Percentiles rank a stretch among this genome's conserved stretches.
These are phyloP conservation scores for Perognathus longimembris DNA, from an alignment of 2,113 vertebrate genomes.

Conservation along the genomic window DNA sequence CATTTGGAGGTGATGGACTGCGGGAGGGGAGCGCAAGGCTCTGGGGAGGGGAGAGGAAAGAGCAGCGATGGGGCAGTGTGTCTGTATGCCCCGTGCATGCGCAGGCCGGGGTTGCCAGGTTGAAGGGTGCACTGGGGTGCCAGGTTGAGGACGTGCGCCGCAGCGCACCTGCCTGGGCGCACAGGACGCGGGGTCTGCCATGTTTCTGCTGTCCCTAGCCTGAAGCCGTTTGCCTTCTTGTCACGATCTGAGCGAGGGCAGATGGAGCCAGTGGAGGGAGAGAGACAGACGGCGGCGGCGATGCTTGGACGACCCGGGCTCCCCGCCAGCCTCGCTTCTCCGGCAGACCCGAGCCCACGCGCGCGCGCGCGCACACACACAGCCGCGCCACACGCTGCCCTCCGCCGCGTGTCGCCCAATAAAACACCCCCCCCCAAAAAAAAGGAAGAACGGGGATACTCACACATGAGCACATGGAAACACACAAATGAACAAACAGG, in stretches of 20 bases:
- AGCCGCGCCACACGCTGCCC: background rate
- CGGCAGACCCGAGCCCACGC: background rate
- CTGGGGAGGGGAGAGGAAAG: background rate
- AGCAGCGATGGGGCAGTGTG: background rate
- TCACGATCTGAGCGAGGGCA: constrained; percentile 64
- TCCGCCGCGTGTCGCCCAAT: constrained; percentile 5
- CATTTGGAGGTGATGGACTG: constrained; percentile 56
- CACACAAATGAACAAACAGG: constrained; percentile 52
- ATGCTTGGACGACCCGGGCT: constrained; percentile 53
- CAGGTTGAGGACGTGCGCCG: too few relatives aligned
- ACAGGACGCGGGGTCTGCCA: background rate
- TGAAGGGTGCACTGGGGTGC: too few relatives aligned
- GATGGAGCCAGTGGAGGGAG: constrained; percentile 69
- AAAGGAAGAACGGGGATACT: constrained; percentile 1
- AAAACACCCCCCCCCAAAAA: background rate
- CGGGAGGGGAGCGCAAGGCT: background rate
- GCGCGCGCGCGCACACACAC: background rate
- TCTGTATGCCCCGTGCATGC: background rate
- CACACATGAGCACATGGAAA: constrained; percentile 63
- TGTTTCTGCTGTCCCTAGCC: background rate
- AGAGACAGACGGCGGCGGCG: constrained; percentile 54
- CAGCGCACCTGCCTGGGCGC: constrained; percentile 41
- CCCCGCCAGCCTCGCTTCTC: constrained; percentile 7
- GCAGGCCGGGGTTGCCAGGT: background rate
- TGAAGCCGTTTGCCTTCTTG: constrained; percentile 59